phyloP scores from a whole-genome alignment of 2,797 vertebrate genomes.

The Potorous gilbertii region DNA sequence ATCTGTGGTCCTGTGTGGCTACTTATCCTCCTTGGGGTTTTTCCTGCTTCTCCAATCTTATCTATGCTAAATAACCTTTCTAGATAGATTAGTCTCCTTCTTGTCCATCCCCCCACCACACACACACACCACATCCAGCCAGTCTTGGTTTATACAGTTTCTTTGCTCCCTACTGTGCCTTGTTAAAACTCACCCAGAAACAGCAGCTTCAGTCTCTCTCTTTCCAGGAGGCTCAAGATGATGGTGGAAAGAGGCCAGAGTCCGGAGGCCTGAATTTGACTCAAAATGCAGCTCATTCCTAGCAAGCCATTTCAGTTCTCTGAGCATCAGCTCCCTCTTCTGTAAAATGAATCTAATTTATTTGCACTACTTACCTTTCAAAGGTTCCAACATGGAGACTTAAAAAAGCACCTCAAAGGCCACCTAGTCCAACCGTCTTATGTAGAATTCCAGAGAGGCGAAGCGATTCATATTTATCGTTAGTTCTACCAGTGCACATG shows the following conservation, averaged over 20 bases:
- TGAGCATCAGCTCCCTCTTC: conserved; percentile 46
- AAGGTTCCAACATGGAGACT: background rate
- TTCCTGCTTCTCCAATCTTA: background rate
- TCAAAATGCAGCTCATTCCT: background rate
- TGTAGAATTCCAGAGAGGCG: background rate
- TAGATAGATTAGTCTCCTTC: background rate
- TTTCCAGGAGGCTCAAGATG: background rate
- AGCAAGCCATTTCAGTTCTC: background rate
- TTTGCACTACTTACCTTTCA: background rate
- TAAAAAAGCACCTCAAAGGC: background rate
- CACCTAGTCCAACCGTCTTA: background rate
- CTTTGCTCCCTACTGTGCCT: background rate
- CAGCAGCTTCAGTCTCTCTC: background rate
- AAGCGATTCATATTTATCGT: background rate
- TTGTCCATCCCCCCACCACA: background rate
- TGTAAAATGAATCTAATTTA: conserved; percentile 38
- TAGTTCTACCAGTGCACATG: background rate
- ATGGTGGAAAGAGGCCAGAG: background rate
- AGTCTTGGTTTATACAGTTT: background rate
- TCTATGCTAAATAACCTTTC: background rate
- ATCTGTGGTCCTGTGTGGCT: background rate
- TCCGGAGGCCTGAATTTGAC: background rate
- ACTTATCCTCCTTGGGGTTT: background rate
- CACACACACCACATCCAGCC: background rate
- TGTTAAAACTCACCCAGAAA: background rate